Conservation (phyloP, 2,797 vertebrate species). For the Nyctibius grandis region DNA sequence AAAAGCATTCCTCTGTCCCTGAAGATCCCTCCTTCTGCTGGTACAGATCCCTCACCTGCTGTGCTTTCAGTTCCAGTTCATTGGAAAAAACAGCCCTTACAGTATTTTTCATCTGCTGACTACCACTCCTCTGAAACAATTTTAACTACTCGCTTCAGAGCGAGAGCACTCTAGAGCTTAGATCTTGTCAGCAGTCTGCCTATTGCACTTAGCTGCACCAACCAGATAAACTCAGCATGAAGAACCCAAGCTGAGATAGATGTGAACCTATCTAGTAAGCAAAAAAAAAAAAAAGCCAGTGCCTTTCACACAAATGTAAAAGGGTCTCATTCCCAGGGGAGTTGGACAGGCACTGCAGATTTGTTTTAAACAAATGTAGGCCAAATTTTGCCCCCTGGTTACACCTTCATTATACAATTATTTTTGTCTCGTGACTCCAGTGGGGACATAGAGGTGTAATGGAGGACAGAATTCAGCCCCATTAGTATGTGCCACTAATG, state of each 20-base stretch:
- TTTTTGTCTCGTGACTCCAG: background rate
- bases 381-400: background rate
- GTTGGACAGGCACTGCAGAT: background rate
- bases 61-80: background rate
- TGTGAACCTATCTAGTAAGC: background rate
- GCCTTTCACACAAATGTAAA: background rate
- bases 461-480: background rate
- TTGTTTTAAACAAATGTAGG: constrained; percentile 44
- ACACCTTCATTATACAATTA: background rate
- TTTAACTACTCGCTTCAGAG: background rate
- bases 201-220: background rate
- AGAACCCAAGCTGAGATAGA: background rate
- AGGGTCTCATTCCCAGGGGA: background rate
- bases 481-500: background rate
- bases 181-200: constrained; percentile 5
- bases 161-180: background rate
- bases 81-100: background rate
- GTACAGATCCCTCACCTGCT: background rate
- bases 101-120: background rate
- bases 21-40: background rate
- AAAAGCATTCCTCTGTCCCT: background rate
- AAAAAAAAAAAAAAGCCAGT: background rate
- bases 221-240: background rate
- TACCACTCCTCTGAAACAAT: background rate
- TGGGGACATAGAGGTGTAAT: background rate